Base-by-base conservation (phyloP, 1,140 invertebrate genomes). In the Orchestia grillus region DNA sequence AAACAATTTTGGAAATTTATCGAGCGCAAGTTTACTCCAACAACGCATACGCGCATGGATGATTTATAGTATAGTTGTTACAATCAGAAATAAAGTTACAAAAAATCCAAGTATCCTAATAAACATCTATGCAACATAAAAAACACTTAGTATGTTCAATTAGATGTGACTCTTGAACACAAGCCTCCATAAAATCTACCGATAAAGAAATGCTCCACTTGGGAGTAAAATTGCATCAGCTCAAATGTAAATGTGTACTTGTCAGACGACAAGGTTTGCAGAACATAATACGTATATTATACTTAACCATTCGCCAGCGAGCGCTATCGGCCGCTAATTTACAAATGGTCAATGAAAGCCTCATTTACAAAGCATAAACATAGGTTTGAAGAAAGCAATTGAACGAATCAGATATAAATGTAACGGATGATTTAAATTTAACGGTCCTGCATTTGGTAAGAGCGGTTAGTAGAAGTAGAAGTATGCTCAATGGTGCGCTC, bases 361-460 rank as follows among this genome's bases (percentile, higher is more conserved):
- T 45, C 92, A 94, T 94, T 94, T 94, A 94, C 92, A 94, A 42
- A 45, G 92, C 92, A 94, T 47, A 94, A 94, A 44, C 41, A 94
- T 91, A 11, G 88, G 44, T 45, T 47, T 94, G 40, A 94, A 94
- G 44, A 42, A 47, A 94, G 88, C 88, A 90, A n/a, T 90, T 42
- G 3, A 94, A 94, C 43, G 92, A n/a, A 94, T 94, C 36, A 94
- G 40, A 94, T 19, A 94, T 45, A 94, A 91, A 47, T 45, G 43
- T 94, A 94, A 94, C 11, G 42, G 8, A 43, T 15, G 92, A 44
- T 40, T 47, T n/a, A 94, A 44, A 1, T 45, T 94, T 47, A 96
- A 96, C 97, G 97, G 47, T 97, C 95, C 53, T 97, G 96, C 40
- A 97, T 77, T 42, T 97, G 96, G 43, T 96, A 96, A 62, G 96